These are phyloP conservation scores for Notocelia uddmanniana DNA, from an alignment of 2,888 invertebrate genomes.

Conservation along the genomic window DNA sequence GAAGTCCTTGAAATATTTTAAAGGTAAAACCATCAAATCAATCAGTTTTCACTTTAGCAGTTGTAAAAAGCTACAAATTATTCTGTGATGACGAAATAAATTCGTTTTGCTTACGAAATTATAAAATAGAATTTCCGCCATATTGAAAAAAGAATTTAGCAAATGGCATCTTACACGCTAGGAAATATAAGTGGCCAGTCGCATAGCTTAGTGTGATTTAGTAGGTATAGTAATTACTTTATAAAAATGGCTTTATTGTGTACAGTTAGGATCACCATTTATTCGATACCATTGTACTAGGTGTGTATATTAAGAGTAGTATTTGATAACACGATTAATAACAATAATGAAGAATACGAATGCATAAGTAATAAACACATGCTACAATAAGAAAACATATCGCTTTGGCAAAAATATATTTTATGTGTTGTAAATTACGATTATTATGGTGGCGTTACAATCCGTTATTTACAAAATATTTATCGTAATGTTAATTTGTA, in stretches of 20 bases:
- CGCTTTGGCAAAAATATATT: constrained; percentile 76
- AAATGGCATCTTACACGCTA: constrained; percentile 68
- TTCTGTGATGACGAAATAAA: constrained; percentile 75
- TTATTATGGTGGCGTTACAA: constrained; percentile 64
- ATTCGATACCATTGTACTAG: constrained; percentile 74
- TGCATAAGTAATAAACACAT: constrained; percentile 73
- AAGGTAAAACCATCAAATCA: constrained; percentile 1
- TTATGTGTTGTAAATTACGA: constrained; percentile 54
- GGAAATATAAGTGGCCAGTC: constrained; percentile 69
- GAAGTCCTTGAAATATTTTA: not conserved
- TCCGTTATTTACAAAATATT: constrained; percentile 67
- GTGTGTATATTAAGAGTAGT: constrained; percentile 81
- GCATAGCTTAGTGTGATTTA: constrained; percentile 80
- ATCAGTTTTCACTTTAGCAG: constrained; percentile 50
- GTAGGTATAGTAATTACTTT: constrained; percentile 81
- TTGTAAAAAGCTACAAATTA: constrained; percentile 62
- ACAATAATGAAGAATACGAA: constrained; percentile 67
- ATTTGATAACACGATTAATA: constrained; percentile 80
- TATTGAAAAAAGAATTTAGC: constrained; percentile 60
- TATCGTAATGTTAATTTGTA: constrained; percentile 35
- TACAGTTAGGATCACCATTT: constrained; percentile 80
- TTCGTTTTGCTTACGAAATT: constrained; percentile 64
- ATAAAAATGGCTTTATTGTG: constrained; percentile 77
- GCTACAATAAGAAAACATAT: constrained; percentile 85
- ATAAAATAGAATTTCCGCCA: constrained; percentile 64